Percentiles rank a stretch among this genome's conserved stretches.
Conservation (phyloP, 2,113 vertebrate genomes). For the Odocoileus virginianus region DNA sequence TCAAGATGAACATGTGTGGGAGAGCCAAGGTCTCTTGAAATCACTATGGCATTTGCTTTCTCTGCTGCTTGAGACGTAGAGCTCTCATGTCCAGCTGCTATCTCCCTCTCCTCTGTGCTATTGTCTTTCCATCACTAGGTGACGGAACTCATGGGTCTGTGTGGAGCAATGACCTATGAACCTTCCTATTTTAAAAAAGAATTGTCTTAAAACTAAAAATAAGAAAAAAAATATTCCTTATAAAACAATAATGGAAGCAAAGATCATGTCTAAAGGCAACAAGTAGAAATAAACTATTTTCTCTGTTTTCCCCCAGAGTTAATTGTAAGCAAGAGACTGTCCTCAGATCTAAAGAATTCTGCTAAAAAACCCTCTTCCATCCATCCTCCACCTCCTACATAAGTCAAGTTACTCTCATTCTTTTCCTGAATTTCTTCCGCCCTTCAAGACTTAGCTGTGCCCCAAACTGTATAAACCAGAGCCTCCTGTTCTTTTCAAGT, state of each 20-base stretch:
- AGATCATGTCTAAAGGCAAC: neutral
- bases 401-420: neutral
- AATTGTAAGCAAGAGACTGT: constrained; percentile 4
- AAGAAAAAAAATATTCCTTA: neutral
- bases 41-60: neutral
- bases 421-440: neutral
- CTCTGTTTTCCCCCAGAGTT: neutral
- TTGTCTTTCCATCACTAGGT: neutral
- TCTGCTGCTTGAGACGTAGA: neutral
- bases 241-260: constrained; percentile 6
- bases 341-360: neutral
- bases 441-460: neutral
- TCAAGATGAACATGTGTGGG: no score
- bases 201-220: neutral
- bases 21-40: neutral
- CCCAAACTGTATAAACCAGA: neutral
- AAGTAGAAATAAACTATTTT: neutral
- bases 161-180: neutral
- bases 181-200: neutral
- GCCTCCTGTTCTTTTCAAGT: neutral
- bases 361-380: neutral
- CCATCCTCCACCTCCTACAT: neutral
- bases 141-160: neutral
- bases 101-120: neutral
- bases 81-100: neutral